A percentile compares a stretch with the other conserved stretches of the same genome.
Conservation (phyloP, 2,888 invertebrate genomes). For the Meteorus cinctellus region DNA sequence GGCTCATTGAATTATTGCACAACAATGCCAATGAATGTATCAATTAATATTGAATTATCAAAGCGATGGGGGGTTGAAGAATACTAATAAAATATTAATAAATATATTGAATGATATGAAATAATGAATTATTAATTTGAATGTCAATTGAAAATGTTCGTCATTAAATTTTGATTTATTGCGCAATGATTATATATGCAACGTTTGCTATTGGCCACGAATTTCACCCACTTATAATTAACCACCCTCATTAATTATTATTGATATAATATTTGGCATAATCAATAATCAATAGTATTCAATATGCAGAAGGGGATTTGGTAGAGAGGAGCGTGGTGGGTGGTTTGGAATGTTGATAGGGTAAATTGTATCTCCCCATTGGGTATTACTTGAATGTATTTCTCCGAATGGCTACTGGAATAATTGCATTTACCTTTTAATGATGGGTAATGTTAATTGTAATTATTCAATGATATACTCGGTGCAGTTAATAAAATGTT, state of each 20-base stretch:
- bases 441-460: neutral
- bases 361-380: slow-evolving; percentile 2
- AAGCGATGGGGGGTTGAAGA: neutral
- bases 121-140: neutral
- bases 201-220: neutral
- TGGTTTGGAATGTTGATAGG: neutral
- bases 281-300: slow-evolving; percentile 4
- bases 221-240: neutral
- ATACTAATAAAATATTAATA: neutral
- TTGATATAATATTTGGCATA: slow-evolving; percentile 1
- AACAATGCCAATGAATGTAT: neutral
- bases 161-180: neutral
- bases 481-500: too few species aligned
- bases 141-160: neutral
- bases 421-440: neutral
- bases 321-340: too few species aligned
- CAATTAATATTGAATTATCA: neutral
- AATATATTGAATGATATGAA: neutral
- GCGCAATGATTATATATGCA: neutral
- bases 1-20: neutral
- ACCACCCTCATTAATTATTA: slow-evolving; percentile 4
- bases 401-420: neutral
- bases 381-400: neutral
- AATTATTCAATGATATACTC: too few species aligned
- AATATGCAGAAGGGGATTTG: neutral